Evolutionary conservation across 1,140 invertebrate species (phyloP), one percentile per base, ranked within the genome.

Genomic region (Reticulitermes speratus): DNA sequence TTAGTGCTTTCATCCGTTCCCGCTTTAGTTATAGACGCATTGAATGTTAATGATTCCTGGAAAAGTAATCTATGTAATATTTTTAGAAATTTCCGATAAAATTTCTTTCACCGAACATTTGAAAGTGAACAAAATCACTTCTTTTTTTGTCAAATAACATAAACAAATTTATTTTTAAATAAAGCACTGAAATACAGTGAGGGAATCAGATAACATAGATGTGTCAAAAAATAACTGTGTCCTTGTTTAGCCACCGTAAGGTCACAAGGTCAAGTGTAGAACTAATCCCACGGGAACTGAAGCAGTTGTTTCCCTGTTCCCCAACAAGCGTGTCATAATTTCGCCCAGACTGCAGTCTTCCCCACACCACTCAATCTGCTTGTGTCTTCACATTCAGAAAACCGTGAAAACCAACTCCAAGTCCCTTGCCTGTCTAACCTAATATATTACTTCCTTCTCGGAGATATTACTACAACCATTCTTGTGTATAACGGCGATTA

Each of bases 391-490:
- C 52, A 55, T 55, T 55, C 52, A 55, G 14, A 55, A 30, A 75
- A 75, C 65, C 65, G n/a, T 75, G 25, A 65, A 65, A 65, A 21
- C 59, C 25, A 65, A 11, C 0, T 30, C 65, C 7, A 75, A 0
- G 25, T 11, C 65, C 65, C 65, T 30, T 16, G 52, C 14, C 65
- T 75, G 65, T 75, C 65, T 75, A 25, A 75, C n/a, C 65, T 75
- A 75, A 75, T n/a, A 75, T 75, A 75, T 75, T 75, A 75, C 65
- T 75, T 75, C 65, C 65, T 75, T 75, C 65, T 30, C 25, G n/a
- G 65, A 30, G 9, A 30, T 30, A 75, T 30, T 30, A 16, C n/a
- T 75, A 30, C 65, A 30, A 30, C 7, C 30, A 30, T 75, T 8
- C 65, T 75, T 75, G 65, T 30, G 65, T 75, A 1, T 75, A 6